Evolutionary conservation across 2,888 invertebrate genomes (phyloP).

Genomic region (Sepiola atlantica): DNA sequence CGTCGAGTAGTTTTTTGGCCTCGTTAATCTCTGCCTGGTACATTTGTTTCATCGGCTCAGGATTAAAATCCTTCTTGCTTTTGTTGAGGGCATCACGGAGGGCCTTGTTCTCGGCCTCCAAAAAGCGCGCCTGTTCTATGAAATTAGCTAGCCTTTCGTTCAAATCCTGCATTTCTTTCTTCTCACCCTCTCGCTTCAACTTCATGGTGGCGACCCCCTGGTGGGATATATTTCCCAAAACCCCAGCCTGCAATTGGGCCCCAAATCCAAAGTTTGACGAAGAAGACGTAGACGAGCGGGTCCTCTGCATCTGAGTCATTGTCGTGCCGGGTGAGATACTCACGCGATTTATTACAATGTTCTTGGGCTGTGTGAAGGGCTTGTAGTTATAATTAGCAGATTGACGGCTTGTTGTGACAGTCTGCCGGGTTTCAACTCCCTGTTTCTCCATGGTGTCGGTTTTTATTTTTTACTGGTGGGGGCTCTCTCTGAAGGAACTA

Average conservation of each 20-base stretch:
- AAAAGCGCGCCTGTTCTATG: conserved; percentile 75
- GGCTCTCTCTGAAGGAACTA: neutral
- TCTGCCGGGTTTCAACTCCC: neutral
- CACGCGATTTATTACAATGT: neutral
- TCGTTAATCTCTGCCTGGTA: conserved; percentile 57
- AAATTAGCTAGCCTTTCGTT: conserved; percentile 77
- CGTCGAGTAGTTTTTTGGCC: conserved; percentile 55
- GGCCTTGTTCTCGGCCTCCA: conserved; percentile 73
- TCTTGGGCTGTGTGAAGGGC: neutral
- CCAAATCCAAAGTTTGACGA: neutral
- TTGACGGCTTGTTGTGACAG: conserved; percentile 8
- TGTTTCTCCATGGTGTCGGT: neutral
- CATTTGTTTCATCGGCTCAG: conserved; percentile 64
- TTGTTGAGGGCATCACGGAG: conserved; percentile 69
- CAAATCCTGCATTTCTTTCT: conserved; percentile 76
- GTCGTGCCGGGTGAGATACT: neutral
- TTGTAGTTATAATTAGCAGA: neutral
- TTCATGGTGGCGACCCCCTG: conserved; percentile 74
- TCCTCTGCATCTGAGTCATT: neutral
- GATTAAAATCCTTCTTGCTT: conserved; percentile 59
- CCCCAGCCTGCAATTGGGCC: conserved; percentile 53
- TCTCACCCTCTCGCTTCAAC: conserved; percentile 75
- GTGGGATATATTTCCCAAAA: conserved; percentile 59
- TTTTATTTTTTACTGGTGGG: neutral
- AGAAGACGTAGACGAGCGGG: neutral